A percentile compares a stretch with the other conserved stretches of the same genome.
These are phyloP conservation scores for Tokudaia muenninki DNA, from an alignment of 2,797 vertebrate genomes.

Conservation along the genomic window DNA sequence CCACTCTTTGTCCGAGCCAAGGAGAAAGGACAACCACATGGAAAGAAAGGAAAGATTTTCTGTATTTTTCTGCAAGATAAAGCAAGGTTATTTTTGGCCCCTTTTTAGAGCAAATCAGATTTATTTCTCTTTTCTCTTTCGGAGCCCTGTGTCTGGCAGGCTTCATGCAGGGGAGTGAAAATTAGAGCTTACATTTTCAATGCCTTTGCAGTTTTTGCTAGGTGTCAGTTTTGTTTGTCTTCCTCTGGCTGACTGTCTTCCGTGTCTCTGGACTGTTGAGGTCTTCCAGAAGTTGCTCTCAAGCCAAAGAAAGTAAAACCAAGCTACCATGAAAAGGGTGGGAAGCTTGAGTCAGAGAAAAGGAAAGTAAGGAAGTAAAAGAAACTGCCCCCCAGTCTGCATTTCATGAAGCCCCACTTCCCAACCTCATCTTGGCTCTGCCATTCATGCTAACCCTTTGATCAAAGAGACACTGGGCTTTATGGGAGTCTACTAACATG, in stretches of 20 bases:
- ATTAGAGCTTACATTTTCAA: slow-evolving; percentile 64
- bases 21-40: slow-evolving; percentile 34
- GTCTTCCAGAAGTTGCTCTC: slow-evolving; percentile 30
- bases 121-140: slow-evolving; percentile 29
- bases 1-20: neutral
- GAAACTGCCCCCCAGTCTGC: neutral
- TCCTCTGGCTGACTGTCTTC: slow-evolving; percentile 69
- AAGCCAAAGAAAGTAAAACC: slow-evolving; percentile 76
- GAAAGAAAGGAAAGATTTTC: slow-evolving; percentile 68
- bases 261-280: slow-evolving; percentile 58
- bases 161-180: slow-evolving; percentile 64
- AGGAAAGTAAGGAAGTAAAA: neutral
- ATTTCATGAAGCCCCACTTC: neutral
- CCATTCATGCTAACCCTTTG: neutral
- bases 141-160: slow-evolving; percentile 72
- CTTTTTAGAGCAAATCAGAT: slow-evolving; percentile 76
- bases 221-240: slow-evolving; percentile 79
- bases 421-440: neutral
- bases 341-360: neutral
- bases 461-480: neutral
- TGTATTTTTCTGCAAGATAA: slow-evolving; percentile 78
- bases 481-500: neutral
- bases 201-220: slow-evolving; percentile 75
- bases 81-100: slow-evolving; percentile 79
- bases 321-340: neutral